Evolutionary conservation across 2,888 invertebrate genomes (phyloP).

Genomic region (Pristionchus exspectatus): DNA sequence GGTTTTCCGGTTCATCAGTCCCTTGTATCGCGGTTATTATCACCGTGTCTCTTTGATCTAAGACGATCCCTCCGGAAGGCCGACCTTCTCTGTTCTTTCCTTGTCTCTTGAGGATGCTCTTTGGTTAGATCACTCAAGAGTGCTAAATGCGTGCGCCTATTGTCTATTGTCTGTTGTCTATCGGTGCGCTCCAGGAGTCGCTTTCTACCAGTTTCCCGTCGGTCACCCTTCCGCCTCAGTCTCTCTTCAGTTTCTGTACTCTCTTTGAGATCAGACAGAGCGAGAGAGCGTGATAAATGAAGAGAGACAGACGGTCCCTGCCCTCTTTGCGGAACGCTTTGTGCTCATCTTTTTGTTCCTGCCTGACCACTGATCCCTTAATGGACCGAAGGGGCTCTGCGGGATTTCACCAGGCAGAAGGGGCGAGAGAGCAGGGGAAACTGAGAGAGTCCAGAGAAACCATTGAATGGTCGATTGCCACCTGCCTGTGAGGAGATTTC

Average conservation of each 20-base stretch:
- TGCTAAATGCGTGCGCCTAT: slow-evolving; percentile 33
- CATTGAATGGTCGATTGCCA: background rate
- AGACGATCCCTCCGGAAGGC: background rate
- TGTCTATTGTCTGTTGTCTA: slow-evolving; percentile 6
- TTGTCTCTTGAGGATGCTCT: background rate
- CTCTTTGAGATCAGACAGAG: too few species aligned
- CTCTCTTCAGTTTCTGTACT: too few species aligned
- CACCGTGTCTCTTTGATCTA: slow-evolving; percentile 18
- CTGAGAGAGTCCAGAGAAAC: background rate
- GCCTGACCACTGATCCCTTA: slow-evolving; percentile 30
- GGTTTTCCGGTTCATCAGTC: slow-evolving; percentile 17
- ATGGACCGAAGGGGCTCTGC: background rate
- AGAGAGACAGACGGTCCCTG: background rate
- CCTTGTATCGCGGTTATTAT: background rate
- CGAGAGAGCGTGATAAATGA: too few species aligned
- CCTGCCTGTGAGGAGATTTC: slow-evolving; percentile 15
- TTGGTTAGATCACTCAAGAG: slow-evolving; percentile 39
- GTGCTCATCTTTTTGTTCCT: slow-evolving; percentile 14
- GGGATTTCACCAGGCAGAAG: slow-evolving; percentile 11
- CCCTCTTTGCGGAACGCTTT: slow-evolving; percentile 25
- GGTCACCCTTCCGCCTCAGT: background rate
- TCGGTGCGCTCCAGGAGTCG: background rate
- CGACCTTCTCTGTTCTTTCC: background rate
- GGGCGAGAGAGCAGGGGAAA: background rate
- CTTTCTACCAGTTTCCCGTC: background rate